A percentile compares a stretch with the other conserved stretches of the same genome.
phyloP scores from a whole-genome alignment of 2,797 vertebrate genomes.

The Pipistrellus pipistrellus region DNA sequence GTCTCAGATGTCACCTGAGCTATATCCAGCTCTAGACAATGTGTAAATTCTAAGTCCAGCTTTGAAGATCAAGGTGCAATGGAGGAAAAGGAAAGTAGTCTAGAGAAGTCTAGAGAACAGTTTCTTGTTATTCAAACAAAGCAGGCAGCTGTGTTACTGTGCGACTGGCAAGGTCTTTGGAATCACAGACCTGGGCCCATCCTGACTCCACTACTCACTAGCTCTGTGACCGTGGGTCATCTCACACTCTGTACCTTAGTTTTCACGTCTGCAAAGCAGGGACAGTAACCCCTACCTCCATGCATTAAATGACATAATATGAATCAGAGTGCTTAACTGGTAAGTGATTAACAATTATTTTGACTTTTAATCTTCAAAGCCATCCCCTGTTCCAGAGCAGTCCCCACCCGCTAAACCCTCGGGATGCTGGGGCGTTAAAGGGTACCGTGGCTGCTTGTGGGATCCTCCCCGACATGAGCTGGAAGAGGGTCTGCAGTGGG shows the following conservation, averaged over 20 bases:
- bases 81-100: background rate
- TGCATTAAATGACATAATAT: background rate
- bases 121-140: background rate
- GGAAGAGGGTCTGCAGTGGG: slow-evolving; percentile 95
- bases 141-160: rapidly evolving
- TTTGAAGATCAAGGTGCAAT: rapidly evolving
- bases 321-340: background rate
- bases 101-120: no score
- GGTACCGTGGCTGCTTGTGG: slow-evolving; percentile 92
- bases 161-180: background rate
- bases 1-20: background rate
- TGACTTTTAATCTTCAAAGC: background rate
- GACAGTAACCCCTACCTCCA: background rate
- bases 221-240: background rate
- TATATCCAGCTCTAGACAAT: background rate
- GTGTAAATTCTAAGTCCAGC: no score
- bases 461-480: slow-evolving; percentile 94
- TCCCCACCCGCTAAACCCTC: background rate
- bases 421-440: background rate
- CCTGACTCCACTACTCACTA: background rate
- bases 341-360: background rate
- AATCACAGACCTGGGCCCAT: background rate
- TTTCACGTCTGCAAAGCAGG: background rate
- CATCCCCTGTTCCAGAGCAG: background rate
- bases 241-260: background rate